Base-by-base conservation (phyloP, 2,797 vertebrate genomes). In the Xiphorhynchus erythropygius region DNA sequence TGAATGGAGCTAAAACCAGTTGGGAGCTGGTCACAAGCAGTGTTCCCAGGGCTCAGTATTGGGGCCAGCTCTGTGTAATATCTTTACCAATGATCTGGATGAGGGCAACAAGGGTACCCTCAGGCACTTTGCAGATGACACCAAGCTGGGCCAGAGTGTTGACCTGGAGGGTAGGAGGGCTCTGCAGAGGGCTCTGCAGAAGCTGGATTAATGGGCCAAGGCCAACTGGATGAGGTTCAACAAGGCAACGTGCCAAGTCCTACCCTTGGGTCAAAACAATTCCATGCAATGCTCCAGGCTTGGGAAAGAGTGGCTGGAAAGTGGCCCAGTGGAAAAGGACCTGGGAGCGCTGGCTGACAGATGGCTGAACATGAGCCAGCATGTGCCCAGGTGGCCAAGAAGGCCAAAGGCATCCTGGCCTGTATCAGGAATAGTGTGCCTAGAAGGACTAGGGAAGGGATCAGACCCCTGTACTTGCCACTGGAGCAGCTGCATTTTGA, bases 191-290 rank as follows among this genome's bases (percentile, higher is more conserved):
- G 1, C 44, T 64, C 41, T 39, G 37, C 24, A 57, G 11, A 64
- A 39, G 28, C 8, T 50, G 57, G 27, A 77, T 52, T 3, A 13
- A 18, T 16, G 14, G 50, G 35, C 19, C 0, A 1, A 39, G 37
- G 18, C 14, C 37, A 83, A 5, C 4, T 44, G 37, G 49, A 56
- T 46, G 28, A 77, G 8, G n/a, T 39, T 23, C 24, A 70, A 30
- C 19, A 14, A 70, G n/a, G 44, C 21, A 5, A 70, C 77, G 13
- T 18, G 44, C 64, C 50, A 50, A 16, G 37, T 50, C 21, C 37
- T 62, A 28, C 42, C 64, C 57, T 9, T 39, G n/a, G 37, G 24
- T 46, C 64, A 64, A 21, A 64, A 89, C 32, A 83, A 44, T 8
- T 25, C 37, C 56, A n/a, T 13, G 21, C 16, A 13, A 39, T 44